These are phyloP conservation scores for Nasonia giraulti DNA, from an alignment of 1,140 invertebrate genomes.

Conservation along the genomic window DNA sequence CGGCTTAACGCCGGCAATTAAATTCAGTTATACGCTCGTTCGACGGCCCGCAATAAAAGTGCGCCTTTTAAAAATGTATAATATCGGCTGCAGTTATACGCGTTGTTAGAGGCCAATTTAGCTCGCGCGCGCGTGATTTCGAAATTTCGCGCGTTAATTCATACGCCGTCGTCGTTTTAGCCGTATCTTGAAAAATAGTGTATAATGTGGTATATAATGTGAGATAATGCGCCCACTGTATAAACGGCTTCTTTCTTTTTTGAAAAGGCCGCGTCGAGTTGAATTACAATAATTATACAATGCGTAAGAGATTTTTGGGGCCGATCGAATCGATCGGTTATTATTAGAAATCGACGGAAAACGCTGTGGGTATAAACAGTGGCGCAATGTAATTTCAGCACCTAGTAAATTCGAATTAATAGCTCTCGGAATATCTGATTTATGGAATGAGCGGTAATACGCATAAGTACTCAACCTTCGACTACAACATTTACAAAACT, in stretches of 20 bases:
- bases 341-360: too few species aligned
- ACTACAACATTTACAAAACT: neutral
- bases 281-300: neutral
- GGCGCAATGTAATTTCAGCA: too few species aligned
- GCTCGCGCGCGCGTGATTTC: neutral
- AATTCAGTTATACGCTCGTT: constrained; percentile 4
- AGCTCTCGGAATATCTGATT: too few species aligned
- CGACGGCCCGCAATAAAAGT: neutral
- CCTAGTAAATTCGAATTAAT: too few species aligned
- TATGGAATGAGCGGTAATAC: too few species aligned
- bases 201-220: too few species aligned
- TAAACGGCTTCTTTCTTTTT: neutral
- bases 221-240: neutral
- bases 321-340: too few species aligned
- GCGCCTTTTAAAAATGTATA: neutral
- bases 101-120: neutral
- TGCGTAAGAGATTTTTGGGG: too few species aligned
- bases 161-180: neutral
- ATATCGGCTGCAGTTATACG: neutral
- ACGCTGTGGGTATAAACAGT: too few species aligned
- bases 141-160: neutral
- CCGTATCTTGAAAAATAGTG: too few species aligned
- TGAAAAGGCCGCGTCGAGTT: neutral
- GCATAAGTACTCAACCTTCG: too few species aligned
- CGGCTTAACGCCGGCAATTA: neutral